Evolutionary conservation across 1,140 invertebrate species (phyloP).

Genomic region (Panulirus ornatus): DNA sequence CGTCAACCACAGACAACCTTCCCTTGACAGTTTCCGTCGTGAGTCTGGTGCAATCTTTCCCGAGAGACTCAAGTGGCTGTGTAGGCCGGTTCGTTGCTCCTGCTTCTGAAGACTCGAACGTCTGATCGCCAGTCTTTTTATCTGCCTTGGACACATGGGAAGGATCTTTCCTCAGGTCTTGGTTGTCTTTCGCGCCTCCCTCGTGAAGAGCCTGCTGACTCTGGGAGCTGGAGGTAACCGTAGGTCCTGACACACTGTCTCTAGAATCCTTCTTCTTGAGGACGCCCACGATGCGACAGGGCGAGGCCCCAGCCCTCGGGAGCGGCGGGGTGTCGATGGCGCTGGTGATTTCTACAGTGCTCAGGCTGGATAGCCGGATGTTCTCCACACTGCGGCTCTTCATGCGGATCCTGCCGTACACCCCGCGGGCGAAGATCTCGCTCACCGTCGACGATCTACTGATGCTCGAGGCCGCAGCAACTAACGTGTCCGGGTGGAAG

Average conservation of each 20-base stretch:
- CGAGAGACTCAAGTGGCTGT: not conserved
- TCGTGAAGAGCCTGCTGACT: not conserved
- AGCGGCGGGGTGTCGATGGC: not conserved
- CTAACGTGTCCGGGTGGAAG: conserved; percentile 42
- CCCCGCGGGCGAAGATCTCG: conserved; percentile 63
- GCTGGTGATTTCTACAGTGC: conserved; percentile 51
- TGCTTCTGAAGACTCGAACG: not conserved
- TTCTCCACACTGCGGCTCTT: conserved; percentile 66
- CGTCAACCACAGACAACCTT: not conserved
- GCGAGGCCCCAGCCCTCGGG: conserved; percentile 1
- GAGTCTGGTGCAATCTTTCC: not conserved
- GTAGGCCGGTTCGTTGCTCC: not conserved
- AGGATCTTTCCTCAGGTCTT: not conserved
- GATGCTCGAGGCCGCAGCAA: not conserved
- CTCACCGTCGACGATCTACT: conserved; percentile 46
- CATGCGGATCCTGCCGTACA: conserved; percentile 37
- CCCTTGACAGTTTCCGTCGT: not conserved
- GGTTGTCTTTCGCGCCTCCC: not conserved
- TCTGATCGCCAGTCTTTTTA: no score
- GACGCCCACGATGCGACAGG: conserved; percentile 63
- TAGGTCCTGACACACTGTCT: conserved; percentile 33
- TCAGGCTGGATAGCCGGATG: conserved; percentile 63
- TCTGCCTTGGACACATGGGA: not conserved
- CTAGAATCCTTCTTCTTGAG: conserved; percentile 58
- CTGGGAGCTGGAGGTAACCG: conserved; percentile 10